Evolutionary conservation across 2,888 invertebrate genomes (phyloP).

Genomic region (Cataglyphis albicans): DNA sequence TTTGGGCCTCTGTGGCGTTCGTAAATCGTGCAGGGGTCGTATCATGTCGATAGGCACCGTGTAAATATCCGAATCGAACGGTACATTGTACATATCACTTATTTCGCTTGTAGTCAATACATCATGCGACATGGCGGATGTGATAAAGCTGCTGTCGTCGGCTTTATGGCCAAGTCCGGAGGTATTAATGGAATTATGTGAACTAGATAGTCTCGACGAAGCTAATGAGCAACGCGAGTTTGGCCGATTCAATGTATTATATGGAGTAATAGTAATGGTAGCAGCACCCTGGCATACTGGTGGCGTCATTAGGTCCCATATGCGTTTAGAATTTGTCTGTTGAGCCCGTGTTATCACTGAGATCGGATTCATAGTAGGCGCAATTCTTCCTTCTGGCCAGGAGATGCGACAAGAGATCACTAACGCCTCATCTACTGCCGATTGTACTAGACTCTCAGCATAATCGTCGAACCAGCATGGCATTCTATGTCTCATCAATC

Average conservation of each 20-base stretch:
- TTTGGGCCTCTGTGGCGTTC: constrained; percentile 86
- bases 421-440: constrained; percentile 87
- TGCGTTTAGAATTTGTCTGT: constrained; percentile 77
- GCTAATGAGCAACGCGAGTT: constrained; percentile 92
- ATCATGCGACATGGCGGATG: constrained; percentile 95
- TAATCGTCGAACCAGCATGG: constrained; percentile 85
- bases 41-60: constrained; percentile 94
- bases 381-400: constrained; percentile 84
- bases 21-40: constrained; percentile 87
- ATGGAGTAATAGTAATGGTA: constrained; percentile 83
- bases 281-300: constrained; percentile 83
- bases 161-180: constrained; percentile 90
- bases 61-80: constrained; percentile 95
- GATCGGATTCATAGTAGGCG: constrained; percentile 72
- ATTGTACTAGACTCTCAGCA: constrained; percentile 86
- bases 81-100: constrained; percentile 94
- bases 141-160: constrained; percentile 95
- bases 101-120: constrained; percentile 92
- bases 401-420: constrained; percentile 85
- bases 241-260: constrained; percentile 87
- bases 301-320: constrained; percentile 88
- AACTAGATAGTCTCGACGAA: constrained; percentile 93
- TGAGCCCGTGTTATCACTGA: constrained; percentile 71
- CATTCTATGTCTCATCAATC: constrained; percentile 68
- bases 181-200: constrained; percentile 91